A percentile compares a stretch with the other conserved stretches of the same genome.
Conservation (phyloP, 1,140 invertebrate genomes). For the Andrena cerasifolii region DNA sequence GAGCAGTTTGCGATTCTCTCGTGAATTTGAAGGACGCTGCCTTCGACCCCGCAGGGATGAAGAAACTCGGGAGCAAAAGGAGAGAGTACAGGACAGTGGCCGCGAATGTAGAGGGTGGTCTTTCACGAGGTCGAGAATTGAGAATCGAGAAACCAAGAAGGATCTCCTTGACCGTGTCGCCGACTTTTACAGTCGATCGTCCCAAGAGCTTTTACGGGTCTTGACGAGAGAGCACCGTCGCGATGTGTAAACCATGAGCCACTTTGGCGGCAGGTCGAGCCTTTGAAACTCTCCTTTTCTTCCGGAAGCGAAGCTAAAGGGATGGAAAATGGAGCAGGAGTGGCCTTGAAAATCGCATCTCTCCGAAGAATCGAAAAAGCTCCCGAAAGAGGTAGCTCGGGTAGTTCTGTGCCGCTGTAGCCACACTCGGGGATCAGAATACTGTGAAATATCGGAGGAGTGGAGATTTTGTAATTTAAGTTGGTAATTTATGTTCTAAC, state of each 20-base stretch:
- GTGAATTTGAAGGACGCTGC: not conserved
- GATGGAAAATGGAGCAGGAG: slow-evolving; percentile 25
- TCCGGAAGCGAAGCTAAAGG: slow-evolving; percentile 20
- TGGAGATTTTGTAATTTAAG: no score
- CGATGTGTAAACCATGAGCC: slow-evolving; percentile 79
- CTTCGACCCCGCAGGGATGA: not conserved
- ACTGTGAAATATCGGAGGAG: not conserved
- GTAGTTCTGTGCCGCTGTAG: not conserved
- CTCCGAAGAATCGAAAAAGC: slow-evolving; percentile 64
- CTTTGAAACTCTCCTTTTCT: slow-evolving; percentile 49
- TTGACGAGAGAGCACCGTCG: slow-evolving; percentile 68
- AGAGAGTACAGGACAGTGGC: slow-evolving; percentile 48
- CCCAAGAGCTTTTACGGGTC: slow-evolving; percentile 73
- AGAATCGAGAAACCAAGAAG: slow-evolving; percentile 60
- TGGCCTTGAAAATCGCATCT: slow-evolving; percentile 69
- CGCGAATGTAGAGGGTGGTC: slow-evolving; percentile 52
- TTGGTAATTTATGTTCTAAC: no score
- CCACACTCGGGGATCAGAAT: not conserved
- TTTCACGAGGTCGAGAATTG: slow-evolving; percentile 71
- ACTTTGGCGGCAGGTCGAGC: slow-evolving; percentile 64
- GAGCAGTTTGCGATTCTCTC: slow-evolving; percentile 17
- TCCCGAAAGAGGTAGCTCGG: not conserved
- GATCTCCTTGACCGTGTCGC: slow-evolving; percentile 72
- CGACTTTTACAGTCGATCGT: slow-evolving; percentile 65
- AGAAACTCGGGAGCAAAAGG: not conserved